Base-by-base conservation (phyloP, 1,140 invertebrate genomes). In the Brachionus plicatilis region DNA sequence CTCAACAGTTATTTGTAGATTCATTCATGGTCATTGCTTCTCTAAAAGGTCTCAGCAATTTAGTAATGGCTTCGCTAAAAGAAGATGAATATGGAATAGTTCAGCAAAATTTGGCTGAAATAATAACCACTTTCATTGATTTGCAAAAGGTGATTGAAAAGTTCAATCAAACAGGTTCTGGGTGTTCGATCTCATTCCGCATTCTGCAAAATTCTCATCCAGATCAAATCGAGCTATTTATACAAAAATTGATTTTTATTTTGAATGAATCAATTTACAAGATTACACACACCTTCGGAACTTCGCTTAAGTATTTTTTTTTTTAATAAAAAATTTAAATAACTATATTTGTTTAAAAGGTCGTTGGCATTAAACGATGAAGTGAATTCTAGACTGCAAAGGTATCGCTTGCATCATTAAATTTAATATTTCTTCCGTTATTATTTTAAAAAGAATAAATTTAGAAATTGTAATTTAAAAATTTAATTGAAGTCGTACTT, bases 231-330 rank as follows among this genome's bases (percentile, higher is more conserved):
- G 79, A 82, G 11, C 45, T 82, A 20, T 68, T 33, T 8, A 68
- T 68, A 45, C 79, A 82, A 68, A 60, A 68, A 65, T 27, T 82
- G 11, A 65, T 24, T 41, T 82, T 82, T 68, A 65, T 65, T 43
- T 37, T 82, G 45, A 82, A 82, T 82, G 79, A 82, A 68, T 82
- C 79, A n/a, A 82, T 82, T 65, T 82, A 45, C 24, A 82, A 82
- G 20, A 82, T 82, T 2, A 82, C 53, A 8, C 53, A 60, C 27
- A 82, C 79, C n/a, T 82, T 82, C 29, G 79, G 79, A 43, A 29
- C 41, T 60, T 65, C 79, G 2, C 20, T 82, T 0, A 82, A 65
- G 79, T 82, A 65, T 65, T 11, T 45, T 47, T 60, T 20, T 33
- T 33, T 2, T 24, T 24, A 17, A 20, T 17, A 1, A 6, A 53